Base-by-base conservation (phyloP, 2,113 vertebrate genomes). In the Cololabis saira region DNA sequence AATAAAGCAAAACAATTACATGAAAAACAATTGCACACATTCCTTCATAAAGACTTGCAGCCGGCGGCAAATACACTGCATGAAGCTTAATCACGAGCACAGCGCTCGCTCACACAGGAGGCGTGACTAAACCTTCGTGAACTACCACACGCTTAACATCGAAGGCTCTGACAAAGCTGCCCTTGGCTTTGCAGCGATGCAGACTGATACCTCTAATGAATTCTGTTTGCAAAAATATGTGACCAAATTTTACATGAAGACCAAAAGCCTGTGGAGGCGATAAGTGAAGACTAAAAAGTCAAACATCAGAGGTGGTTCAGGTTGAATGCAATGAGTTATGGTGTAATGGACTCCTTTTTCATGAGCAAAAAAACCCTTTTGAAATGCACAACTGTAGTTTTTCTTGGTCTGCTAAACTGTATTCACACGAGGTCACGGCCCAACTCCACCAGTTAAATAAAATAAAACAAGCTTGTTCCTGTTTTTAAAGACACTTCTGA, bases 401-500 rank as follows among this genome's bases (percentile, higher is more conserved):
- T 37, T 67, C 42, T 50, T 51, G 21, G 37, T 47, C 61, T 49
- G 49, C 48, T 44, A 48, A 79, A 21, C 45, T 47, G 51, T 33
- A 54, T 57, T 76, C 48, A 71, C 17, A 67, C 57, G 27, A 59
- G n/a, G 1, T 87, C 61, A 74, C 66, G 52, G 56, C 49, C 71
- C 69, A 24, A 53, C 41, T 30, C 79, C 82, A 86, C 78, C 78
- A 61, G 83, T 82, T 78, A 87, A 84, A 86, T 84, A 70, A 68
- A 67, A 71, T 66, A 76, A 71, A 65, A 11, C 19, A 69, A 49
- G 66, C 44, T 83, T 88, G 71, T 91, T 84, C 89, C 77, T 82
- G 91, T 84, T 89, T 71, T 72, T 74, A 88, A 71, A 94, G 89
- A 94, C 91, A 93, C 85, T 80, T 78, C 44, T 61, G 33, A 82